These are phyloP conservation scores for Colletes gigas DNA, from an alignment of 1,140 invertebrate species.

Conservation along the genomic window DNA sequence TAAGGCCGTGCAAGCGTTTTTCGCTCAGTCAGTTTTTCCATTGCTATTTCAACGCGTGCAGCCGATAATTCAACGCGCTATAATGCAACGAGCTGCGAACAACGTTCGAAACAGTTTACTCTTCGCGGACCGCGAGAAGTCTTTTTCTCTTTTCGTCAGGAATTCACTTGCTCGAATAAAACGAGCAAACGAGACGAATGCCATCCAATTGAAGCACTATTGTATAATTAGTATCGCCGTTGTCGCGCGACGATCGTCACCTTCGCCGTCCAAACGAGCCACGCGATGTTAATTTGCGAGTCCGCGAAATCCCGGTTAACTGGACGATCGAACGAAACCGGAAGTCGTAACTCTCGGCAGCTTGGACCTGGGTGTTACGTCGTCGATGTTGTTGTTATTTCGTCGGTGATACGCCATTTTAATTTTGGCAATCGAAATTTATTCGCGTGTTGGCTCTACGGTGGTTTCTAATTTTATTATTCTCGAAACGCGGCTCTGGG, in stretches of 20 bases:
- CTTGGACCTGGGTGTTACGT: no score
- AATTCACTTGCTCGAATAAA: background rate
- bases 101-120: background rate
- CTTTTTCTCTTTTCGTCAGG: background rate
- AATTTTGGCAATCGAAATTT: conserved; percentile 24
- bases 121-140: no score
- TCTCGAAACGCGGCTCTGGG: background rate
- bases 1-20: background rate
- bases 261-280: background rate
- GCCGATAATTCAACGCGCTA: background rate
- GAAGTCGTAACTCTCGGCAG: background rate
- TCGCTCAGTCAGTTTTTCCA: background rate
- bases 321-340: background rate
- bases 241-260: background rate
- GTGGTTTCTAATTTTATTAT: conserved; percentile 37
- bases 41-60: background rate
- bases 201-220: conserved; percentile 5
- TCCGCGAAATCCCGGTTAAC: background rate
- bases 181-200: background rate
- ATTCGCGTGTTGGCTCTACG: conserved; percentile 20
- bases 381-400: conserved; percentile 14
- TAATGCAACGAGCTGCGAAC: background rate
- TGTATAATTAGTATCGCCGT: conserved; percentile 25
- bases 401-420: conserved; percentile 12
- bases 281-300: background rate